phyloP scores from a whole-genome alignment of 1,140 invertebrate species.

The Gonioctena quinquepunctata region DNA sequence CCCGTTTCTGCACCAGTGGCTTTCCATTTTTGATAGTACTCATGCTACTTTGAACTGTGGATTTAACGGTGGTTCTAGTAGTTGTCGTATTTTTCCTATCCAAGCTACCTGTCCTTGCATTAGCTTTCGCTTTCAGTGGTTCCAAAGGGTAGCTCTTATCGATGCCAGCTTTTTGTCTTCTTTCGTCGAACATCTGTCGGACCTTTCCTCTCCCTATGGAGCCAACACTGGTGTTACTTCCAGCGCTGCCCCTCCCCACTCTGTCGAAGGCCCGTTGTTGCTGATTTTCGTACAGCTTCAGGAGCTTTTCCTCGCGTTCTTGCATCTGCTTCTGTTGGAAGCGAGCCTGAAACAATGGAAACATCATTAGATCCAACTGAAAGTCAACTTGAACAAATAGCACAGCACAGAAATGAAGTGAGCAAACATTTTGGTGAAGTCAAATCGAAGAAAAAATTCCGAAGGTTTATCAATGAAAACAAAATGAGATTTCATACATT shows the following conservation, averaged over 20 bases:
- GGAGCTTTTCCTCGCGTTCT: constrained; percentile 72
- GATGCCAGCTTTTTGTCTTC: constrained; percentile 70
- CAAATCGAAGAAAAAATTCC: too few relatives aligned
- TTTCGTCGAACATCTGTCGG: constrained; percentile 80
- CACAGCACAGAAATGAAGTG: too few relatives aligned
- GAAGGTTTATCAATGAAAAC: too few relatives aligned
- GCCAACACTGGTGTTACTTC: constrained; percentile 55
- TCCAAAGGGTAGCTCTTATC: constrained; percentile 81
- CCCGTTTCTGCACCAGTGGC: constrained; percentile 34
- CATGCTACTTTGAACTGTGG: constrained; percentile 34
- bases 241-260: constrained; percentile 64
- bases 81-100: constrained; percentile 25
- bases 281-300: constrained; percentile 71
- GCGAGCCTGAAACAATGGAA: constrained; percentile 68
- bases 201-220: constrained; percentile 59
- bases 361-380: too few relatives aligned
- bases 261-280: constrained; percentile 70
- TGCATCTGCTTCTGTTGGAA: constrained; percentile 75
- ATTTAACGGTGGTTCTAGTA: constrained; percentile 32
- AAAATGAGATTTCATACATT: too few relatives aligned
- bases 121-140: constrained; percentile 62
- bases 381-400: too few relatives aligned
- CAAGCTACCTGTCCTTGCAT: constrained; percentile 17
- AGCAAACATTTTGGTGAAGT: too few relatives aligned
- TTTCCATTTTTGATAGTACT: constrained; percentile 41